Evolutionary conservation across 2,797 vertebrate genomes (phyloP).

Genomic region (Enteromius fasciolatus): DNA sequence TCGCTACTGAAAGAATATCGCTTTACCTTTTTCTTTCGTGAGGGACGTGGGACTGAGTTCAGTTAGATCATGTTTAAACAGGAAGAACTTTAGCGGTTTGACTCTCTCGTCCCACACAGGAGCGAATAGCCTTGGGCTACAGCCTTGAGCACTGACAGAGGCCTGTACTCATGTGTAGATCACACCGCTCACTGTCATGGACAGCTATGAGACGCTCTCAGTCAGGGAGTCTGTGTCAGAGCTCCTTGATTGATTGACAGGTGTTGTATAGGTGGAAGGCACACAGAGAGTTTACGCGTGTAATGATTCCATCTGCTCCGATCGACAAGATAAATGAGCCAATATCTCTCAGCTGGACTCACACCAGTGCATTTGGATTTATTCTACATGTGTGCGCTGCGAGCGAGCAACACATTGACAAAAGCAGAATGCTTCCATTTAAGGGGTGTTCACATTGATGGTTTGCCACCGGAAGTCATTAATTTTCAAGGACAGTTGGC

Average conservation of each 20-base stretch:
- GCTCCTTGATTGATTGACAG: constrained; percentile 47
- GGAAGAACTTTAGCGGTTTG: constrained; percentile 4
- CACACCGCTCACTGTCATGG: constrained; percentile 14
- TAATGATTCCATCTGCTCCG: constrained; percentile 52
- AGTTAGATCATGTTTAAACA: constrained; percentile 38
- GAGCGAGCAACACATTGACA: neutral
- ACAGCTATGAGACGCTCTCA: constrained; percentile 27
- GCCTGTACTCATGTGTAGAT: constrained; percentile 18
- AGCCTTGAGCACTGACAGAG: constrained; percentile 42
- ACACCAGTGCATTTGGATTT: constrained; percentile 39
- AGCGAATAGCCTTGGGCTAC: constrained; percentile 30
- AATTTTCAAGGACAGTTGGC: constrained; percentile 7
- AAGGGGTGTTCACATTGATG: neutral
- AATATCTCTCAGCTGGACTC: constrained; percentile 43
- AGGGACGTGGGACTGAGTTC: constrained; percentile 18
- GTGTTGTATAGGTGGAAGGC: constrained; percentile 60
- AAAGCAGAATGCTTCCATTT: constrained; percentile 15
- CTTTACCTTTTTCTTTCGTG: constrained; percentile 24
- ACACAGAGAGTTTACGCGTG: constrained; percentile 29
- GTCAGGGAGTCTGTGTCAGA: constrained; percentile 48
- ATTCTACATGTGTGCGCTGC: constrained; percentile 20
- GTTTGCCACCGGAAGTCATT: neutral
- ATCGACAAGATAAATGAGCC: constrained; percentile 71
- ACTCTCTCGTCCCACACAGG: neutral
- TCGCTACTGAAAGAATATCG: constrained; percentile 15